phyloP scores from a whole-genome alignment of 2,888 invertebrate species.

The Halocaridina rubra region DNA sequence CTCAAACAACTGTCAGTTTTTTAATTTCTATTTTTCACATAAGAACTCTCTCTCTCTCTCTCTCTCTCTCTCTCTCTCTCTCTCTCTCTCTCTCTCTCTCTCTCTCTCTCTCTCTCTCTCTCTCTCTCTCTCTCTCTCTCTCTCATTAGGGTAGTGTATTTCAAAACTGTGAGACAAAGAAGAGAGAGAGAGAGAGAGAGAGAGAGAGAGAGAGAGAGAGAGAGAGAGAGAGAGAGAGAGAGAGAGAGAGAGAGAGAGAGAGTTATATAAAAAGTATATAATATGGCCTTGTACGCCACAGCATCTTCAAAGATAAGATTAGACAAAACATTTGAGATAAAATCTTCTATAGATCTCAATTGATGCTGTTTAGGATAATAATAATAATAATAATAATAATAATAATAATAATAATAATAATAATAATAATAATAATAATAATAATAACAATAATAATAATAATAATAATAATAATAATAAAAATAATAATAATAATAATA shows the following conservation, averaged over 20 bases:
- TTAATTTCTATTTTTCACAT: background rate
- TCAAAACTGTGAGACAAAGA: background rate
- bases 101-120: background rate
- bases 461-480: no score
- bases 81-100: background rate
- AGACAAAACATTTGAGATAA: no score
- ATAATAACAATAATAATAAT: no score
- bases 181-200: background rate
- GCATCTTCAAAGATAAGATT: no score
- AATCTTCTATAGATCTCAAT: background rate
- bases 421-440: background rate
- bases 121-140: background rate
- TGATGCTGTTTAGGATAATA: background rate
- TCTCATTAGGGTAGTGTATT: background rate
- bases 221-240: background rate
- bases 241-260: no score
- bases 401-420: background rate
- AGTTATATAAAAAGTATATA: no score
- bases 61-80: background rate
- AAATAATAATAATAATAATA: no score
- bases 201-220: constrained; percentile 1
- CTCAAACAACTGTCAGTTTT: background rate
- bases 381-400: background rate
- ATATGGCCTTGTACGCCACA: no score
- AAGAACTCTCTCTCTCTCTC: background rate